Percentiles rank a stretch among this genome's conserved stretches.
Conservation (phyloP, 2,888 invertebrate genomes). For the Pomacea canaliculata region DNA sequence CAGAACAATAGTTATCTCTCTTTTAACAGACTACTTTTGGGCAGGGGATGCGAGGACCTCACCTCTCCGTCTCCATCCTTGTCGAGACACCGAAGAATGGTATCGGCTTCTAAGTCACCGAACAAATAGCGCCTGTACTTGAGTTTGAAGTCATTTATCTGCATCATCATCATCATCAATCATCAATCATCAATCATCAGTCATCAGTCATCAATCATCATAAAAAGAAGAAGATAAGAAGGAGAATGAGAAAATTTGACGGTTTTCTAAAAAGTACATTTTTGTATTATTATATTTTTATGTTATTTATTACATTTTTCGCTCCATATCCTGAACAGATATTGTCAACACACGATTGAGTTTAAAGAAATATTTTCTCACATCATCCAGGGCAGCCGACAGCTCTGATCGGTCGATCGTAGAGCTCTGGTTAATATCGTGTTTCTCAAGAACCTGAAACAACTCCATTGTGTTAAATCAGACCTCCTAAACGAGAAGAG, state of each 20-base stretch:
- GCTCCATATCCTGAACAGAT: no score
- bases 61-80: constrained; percentile 55
- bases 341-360: no score
- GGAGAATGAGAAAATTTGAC: no score
- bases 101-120: constrained; percentile 47
- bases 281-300: no score
- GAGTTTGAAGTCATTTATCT: constrained; percentile 42
- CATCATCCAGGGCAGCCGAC: constrained; percentile 43
- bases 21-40: no score
- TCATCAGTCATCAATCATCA: constrained; percentile 7
- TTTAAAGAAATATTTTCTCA: constrained; percentile 27
- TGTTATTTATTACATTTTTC: no score
- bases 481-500: no score
- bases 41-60: neutral
- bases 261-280: no score
- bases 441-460: constrained; percentile 47
- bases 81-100: constrained; percentile 47
- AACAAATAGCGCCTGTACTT: constrained; percentile 45
- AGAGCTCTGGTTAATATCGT: constrained; percentile 43
- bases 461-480: no score
- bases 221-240: no score
- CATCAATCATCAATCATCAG: constrained; percentile 9
- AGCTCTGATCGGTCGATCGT: constrained; percentile 43
- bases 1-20: no score
- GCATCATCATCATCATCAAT: constrained; percentile 9